These are phyloP conservation scores for Ochropleura plecta DNA, from an alignment of 2,888 invertebrate genomes.

Conservation along the genomic window DNA sequence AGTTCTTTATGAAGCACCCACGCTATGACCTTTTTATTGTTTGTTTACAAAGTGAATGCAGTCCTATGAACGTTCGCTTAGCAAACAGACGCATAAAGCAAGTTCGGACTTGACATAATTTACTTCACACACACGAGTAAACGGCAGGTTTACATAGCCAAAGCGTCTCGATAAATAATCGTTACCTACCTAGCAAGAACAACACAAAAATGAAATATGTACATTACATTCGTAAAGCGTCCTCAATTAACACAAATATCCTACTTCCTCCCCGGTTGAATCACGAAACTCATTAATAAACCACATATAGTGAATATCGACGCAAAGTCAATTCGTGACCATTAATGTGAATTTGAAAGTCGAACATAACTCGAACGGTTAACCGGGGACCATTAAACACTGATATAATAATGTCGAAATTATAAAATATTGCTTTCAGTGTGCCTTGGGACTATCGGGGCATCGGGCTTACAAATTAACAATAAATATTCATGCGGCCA, in stretches of 20 bases:
- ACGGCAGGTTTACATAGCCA: neutral
- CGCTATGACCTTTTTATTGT: constrained; percentile 68
- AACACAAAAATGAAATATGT: constrained; percentile 27
- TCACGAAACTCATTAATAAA: constrained; percentile 77
- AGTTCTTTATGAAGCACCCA: constrained; percentile 73
- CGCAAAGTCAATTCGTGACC: constrained; percentile 75
- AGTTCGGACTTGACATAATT: constrained; percentile 20
- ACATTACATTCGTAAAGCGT: constrained; percentile 20
- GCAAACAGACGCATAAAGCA: constrained; percentile 41
- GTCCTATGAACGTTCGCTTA: constrained; percentile 42
- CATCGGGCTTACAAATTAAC: constrained; percentile 87
- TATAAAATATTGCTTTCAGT: constrained; percentile 83
- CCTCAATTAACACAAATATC: constrained; percentile 60
- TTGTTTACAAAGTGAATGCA: constrained; percentile 54
- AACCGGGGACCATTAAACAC: constrained; percentile 78
- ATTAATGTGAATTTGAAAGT: constrained; percentile 77
- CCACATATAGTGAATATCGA: constrained; percentile 71
- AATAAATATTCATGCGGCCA: constrained; percentile 86
- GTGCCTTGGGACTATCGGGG: constrained; percentile 82
- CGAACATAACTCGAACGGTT: constrained; percentile 75
- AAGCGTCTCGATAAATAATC: neutral
- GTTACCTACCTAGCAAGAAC: neutral
- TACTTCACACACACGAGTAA: constrained; percentile 10
- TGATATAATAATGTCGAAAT: constrained; percentile 82
- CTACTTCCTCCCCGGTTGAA: constrained; percentile 64